Conservation (phyloP, 2,888 invertebrate genomes). For the Mesorhabditis sp. region DNA sequence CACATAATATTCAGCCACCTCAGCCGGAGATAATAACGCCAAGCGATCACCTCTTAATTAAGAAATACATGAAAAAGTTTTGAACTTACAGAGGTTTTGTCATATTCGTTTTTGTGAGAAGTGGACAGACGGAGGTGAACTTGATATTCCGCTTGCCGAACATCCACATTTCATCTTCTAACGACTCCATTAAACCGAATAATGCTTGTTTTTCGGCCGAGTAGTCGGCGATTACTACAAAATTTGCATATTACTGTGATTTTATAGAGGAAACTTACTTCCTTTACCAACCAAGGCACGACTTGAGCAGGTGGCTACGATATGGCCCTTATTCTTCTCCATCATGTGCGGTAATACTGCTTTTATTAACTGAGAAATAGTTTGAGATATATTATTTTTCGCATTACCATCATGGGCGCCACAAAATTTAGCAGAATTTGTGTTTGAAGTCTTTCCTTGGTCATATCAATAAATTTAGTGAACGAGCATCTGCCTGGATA, state of each 20-base stretch:
- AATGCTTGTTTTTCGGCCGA: slow-evolving; percentile 2
- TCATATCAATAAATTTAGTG: background rate
- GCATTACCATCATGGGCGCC: slow-evolving; percentile 2
- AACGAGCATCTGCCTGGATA: slow-evolving; percentile 4
- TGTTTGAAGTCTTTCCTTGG: background rate
- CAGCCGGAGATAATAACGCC: background rate
- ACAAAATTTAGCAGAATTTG: slow-evolving; percentile 5
- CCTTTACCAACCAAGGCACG: slow-evolving; percentile 1
- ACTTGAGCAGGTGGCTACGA: slow-evolving; percentile 1
- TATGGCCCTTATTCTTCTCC: background rate
- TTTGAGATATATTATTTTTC: background rate
- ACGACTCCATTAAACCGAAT: slow-evolving; percentile 4
- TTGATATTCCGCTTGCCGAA: background rate
- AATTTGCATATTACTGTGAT: background rate
- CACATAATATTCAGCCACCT: background rate
- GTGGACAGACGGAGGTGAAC: slow-evolving; percentile 6
- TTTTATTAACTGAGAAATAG: background rate
- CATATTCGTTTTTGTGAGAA: background rate
- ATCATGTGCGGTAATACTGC: background rate
- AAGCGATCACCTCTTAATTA: background rate
- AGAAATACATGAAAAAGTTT: background rate
- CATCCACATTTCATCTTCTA: background rate
- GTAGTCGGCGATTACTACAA: slow-evolving; percentile 1
- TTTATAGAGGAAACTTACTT: background rate
- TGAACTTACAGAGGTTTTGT: background rate